Evolutionary conservation across 2,797 vertebrate species (phyloP).

Genomic region (Knipowitschia caucasica): DNA sequence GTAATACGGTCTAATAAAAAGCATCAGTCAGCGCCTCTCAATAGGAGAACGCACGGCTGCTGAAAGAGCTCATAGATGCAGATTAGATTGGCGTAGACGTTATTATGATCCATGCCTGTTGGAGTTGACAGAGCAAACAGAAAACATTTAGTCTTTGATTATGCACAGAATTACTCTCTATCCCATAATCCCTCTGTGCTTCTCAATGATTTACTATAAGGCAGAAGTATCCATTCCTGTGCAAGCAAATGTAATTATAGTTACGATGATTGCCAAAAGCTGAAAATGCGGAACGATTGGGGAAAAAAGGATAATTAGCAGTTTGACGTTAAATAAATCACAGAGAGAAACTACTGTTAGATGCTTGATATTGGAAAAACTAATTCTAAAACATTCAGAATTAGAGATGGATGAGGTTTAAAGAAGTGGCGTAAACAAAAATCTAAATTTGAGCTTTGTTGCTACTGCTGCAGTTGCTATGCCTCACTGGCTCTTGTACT

Average conservation of each 20-base stretch:
- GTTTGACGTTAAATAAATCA: neutral
- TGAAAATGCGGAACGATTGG: neutral
- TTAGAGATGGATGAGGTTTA: neutral
- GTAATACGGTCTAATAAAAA: conserved; percentile 24
- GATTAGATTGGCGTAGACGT: conserved; percentile 1
- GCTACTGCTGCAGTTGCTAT: too few species aligned
- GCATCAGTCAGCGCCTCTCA: conserved; percentile 22
- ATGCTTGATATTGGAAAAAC: neutral
- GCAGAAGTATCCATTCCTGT: neutral
- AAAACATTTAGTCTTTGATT: conserved; percentile 46
- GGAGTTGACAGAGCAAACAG: conserved; percentile 44
- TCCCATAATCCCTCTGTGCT: conserved; percentile 21
- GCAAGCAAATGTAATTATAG: neutral
- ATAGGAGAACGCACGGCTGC: neutral
- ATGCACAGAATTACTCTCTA: conserved; percentile 29
- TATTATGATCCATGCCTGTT: conserved; percentile 15
- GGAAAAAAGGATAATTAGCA: conserved; percentile 1
- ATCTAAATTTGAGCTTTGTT: too few species aligned
- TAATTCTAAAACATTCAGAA: neutral
- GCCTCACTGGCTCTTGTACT: too few species aligned
- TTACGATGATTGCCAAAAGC: neutral
- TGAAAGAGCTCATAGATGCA: neutral
- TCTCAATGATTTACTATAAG: conserved; percentile 12
- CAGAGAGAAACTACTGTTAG: neutral
- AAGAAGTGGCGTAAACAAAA: too few species aligned